These are phyloP conservation scores for Corythaeola cristata DNA, from an alignment of 2,113 vertebrate species.

Conservation along the genomic window DNA sequence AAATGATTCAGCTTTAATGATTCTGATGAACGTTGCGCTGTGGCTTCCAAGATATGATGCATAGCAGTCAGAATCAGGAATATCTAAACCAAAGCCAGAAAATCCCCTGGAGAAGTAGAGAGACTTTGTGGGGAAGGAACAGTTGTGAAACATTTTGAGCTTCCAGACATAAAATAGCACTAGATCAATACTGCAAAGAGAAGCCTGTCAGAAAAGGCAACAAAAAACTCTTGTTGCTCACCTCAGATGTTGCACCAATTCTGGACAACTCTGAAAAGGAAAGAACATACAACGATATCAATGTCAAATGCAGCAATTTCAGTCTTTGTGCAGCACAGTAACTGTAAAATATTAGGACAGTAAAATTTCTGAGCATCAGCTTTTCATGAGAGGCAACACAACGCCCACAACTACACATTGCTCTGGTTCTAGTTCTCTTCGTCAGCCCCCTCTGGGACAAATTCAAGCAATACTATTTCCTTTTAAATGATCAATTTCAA, in stretches of 20 bases:
- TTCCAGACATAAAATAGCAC: not conserved
- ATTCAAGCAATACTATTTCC: not conserved
- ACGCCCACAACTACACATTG: not conserved
- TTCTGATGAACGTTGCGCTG: not conserved
- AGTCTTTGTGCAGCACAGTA: not conserved
- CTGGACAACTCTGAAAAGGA: slow-evolving; percentile 89
- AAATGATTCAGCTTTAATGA: not conserved
- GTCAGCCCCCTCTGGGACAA: not conserved
- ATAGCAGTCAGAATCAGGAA: not conserved
- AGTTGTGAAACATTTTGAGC: not conserved
- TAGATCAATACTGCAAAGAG: not conserved
- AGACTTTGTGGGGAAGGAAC: not conserved
- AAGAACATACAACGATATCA: slow-evolving; percentile 31
- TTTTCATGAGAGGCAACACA: not conserved
- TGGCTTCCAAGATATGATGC: not conserved
- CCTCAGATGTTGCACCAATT: slow-evolving; percentile 94
- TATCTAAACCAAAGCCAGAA: not conserved
- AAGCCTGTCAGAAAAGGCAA: not conserved
- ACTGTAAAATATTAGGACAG: not conserved
- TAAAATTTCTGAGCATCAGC: not conserved
- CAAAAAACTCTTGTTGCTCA: slow-evolving; percentile 60
- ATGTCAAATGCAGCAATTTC: not conserved
- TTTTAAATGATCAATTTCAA: not conserved
- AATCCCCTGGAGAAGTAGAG: not conserved
- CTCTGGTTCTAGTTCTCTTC: not conserved